These are phyloP conservation scores for Stenoptilia bipunctidactyla DNA, from an alignment of 2,888 invertebrate species.

Conservation along the genomic window DNA sequence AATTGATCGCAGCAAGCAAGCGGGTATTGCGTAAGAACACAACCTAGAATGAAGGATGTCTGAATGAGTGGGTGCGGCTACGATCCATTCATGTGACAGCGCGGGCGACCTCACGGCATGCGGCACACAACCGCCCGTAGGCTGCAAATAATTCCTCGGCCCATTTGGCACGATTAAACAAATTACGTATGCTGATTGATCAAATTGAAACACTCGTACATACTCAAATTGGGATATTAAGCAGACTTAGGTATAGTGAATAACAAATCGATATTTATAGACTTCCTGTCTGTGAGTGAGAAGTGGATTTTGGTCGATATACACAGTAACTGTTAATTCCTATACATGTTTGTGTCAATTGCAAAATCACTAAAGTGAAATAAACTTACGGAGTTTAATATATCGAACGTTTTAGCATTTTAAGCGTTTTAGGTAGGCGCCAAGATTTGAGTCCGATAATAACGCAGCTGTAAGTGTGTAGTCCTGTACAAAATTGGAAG, in stretches of 20 bases:
- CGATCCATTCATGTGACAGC: slow-evolving; percentile 37
- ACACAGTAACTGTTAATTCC: too few relatives aligned
- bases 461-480: background rate
- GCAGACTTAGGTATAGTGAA: slow-evolving; percentile 1
- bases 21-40: slow-evolving; percentile 36
- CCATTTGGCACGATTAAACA: slow-evolving; percentile 15
- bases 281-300: too few relatives aligned
- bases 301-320: too few relatives aligned
- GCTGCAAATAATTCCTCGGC: slow-evolving; percentile 26
- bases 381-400: too few relatives aligned
- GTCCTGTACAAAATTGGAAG: background rate
- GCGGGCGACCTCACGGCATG: slow-evolving; percentile 28
- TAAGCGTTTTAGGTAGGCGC: background rate
- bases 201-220: slow-evolving; percentile 5
- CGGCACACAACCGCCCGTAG: slow-evolving; percentile 39
- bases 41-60: slow-evolving; percentile 42
- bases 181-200: slow-evolving; percentile 13
- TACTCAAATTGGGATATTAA: background rate
- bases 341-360: too few relatives aligned
- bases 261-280: too few relatives aligned
- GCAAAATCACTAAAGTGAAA: too few relatives aligned
- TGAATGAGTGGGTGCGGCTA: slow-evolving; percentile 41
- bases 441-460: background rate
- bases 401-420: too few relatives aligned
- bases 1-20: slow-evolving; percentile 25